Percentiles rank a stretch among this genome's conserved stretches.
phyloP scores from a whole-genome alignment of 35 echinoderm and acorn worm genomes.

The Eucidaris tribuloides region DNA sequence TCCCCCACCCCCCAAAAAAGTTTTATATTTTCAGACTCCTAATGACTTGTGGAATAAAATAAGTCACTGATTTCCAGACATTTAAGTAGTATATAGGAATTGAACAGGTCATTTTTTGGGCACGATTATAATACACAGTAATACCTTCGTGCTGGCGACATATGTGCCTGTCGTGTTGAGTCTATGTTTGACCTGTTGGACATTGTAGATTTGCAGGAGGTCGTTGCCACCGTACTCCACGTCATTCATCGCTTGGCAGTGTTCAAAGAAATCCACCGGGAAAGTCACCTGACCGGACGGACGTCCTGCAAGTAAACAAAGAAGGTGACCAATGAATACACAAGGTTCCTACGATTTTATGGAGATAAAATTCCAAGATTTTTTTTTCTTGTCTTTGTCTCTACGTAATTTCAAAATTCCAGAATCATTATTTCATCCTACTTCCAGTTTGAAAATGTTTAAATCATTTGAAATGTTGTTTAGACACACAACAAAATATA shows the following conservation, averaged over 20 bases:
- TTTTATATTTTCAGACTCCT: no score
- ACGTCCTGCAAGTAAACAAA: constrained; percentile 51
- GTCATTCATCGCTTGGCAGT: constrained; percentile 94
- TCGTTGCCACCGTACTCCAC: constrained; percentile 96
- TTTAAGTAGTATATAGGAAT: no score
- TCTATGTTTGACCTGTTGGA: constrained; percentile 95
- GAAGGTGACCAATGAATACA: no score
- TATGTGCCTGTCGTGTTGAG: constrained; percentile 98
- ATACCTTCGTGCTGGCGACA: constrained; percentile 96
- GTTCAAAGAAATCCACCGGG: constrained; percentile 99
- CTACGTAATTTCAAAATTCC: background rate
- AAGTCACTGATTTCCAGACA: no score
- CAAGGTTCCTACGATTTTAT: background rate
- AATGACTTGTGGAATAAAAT: no score
- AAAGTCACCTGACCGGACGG: constrained; percentile 91
- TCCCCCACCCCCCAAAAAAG: background rate
- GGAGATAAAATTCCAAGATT: background rate
- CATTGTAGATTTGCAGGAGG: constrained; percentile 93
- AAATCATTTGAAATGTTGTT: background rate
- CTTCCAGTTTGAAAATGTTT: background rate
- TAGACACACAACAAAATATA: background rate
- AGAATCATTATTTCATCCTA: background rate
- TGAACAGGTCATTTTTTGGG: no score
- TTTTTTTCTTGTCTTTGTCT: background rate
- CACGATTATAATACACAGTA: no score